Conservation (phyloP, 2,797 vertebrate genomes). For the Coranthus polyacanthus region DNA sequence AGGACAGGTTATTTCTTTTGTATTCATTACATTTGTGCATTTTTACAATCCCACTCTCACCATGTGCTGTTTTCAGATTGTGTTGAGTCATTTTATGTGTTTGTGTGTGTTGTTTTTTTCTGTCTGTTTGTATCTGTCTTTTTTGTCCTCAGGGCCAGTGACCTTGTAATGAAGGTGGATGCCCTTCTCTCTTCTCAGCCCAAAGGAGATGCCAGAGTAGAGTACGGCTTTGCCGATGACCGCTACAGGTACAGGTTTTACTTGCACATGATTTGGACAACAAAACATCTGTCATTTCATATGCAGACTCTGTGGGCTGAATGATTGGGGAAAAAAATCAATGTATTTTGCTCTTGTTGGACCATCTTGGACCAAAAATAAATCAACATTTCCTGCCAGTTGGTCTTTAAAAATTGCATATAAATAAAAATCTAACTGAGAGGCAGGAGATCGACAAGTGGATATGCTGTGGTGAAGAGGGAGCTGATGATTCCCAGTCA, state of each 20-base stretch:
- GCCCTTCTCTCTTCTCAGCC: conserved; percentile 96
- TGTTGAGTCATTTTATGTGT: neutral
- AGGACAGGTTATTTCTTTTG: conserved; percentile 88
- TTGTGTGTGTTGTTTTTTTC: conserved; percentile 6
- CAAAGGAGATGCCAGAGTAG: conserved; percentile 94
- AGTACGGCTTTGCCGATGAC: conserved; percentile 93
- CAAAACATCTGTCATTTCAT: neutral
- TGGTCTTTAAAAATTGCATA: neutral
- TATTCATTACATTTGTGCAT: neutral
- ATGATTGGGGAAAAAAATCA: neutral
- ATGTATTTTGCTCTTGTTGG: neutral
- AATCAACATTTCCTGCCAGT: neutral
- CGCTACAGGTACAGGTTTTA: conserved; percentile 89
- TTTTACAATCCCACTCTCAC: neutral
- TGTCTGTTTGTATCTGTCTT: too few relatives aligned
- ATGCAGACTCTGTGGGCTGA: neutral
- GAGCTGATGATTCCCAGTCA: too few relatives aligned
- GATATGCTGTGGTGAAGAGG: too few relatives aligned
- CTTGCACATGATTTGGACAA: conserved; percentile 3
- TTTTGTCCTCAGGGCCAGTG: conserved; percentile 88
- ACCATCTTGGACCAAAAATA: neutral
- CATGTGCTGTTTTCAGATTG: neutral
- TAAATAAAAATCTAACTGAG: too few relatives aligned
- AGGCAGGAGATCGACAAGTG: neutral
- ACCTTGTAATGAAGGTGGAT: conserved; percentile 98